Evolutionary conservation across 2,888 invertebrate species (phyloP).

Genomic region (Invenusta paracnida): DNA sequence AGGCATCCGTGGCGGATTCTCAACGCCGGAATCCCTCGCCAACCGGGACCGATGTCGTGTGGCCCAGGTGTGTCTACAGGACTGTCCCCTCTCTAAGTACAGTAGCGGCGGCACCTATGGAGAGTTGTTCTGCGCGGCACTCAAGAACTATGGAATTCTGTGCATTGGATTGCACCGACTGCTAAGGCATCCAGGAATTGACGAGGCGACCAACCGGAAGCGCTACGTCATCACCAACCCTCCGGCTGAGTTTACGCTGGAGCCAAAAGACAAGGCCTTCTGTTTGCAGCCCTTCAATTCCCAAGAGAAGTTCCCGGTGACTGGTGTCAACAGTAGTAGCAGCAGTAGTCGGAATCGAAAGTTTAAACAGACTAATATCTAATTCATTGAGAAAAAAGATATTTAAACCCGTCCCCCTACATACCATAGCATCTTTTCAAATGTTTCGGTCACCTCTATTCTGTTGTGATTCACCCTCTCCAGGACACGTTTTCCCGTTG

Average conservation of each 20-base stretch:
- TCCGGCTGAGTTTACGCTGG: constrained; percentile 89
- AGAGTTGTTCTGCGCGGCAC: constrained; percentile 80
- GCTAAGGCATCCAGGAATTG: constrained; percentile 43
- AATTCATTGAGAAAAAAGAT: no score
- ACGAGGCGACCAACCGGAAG: constrained; percentile 69
- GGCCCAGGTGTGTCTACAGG: constrained; percentile 73
- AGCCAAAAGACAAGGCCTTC: constrained; percentile 87
- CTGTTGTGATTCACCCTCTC: no score
- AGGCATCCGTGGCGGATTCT: constrained; percentile 92
- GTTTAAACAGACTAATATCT: no score
- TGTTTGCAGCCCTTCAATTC: constrained; percentile 59
- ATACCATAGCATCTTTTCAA: no score
- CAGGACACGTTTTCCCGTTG: no score
- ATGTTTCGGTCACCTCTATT: no score
- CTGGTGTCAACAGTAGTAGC: no score
- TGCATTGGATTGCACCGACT: constrained; percentile 94
- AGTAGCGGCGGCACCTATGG: constrained; percentile 7
- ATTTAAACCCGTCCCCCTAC: no score
- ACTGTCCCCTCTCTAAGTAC: constrained; percentile 71
- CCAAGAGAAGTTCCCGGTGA: no score
- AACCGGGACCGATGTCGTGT: constrained; percentile 95
- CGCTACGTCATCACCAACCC: constrained; percentile 99
- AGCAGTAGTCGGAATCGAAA: no score
- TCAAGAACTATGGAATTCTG: constrained; percentile 93
- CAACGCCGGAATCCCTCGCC: constrained; percentile 88